Percentiles rank a stretch among this genome's conserved stretches.
Evolutionary conservation across 2,888 invertebrate species (phyloP).

Genomic region (Phanerotoma sp.): DNA sequence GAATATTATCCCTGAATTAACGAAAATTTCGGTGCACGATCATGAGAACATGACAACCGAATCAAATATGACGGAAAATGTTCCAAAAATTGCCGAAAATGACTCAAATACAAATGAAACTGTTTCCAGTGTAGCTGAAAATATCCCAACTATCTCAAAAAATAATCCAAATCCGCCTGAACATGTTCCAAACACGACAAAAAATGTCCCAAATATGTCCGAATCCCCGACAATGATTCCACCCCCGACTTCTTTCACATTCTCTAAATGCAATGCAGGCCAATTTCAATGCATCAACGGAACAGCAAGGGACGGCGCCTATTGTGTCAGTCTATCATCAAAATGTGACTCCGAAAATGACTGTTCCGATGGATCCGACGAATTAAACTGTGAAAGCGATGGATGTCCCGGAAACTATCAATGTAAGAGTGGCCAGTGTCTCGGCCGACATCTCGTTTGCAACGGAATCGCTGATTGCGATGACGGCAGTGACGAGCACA

Average conservation of each 20-base stretch:
- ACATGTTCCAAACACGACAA: no score
- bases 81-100: not conserved
- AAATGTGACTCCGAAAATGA: slow-evolving; percentile 64
- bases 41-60: not conserved
- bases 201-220: no score
- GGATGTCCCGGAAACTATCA: slow-evolving; percentile 65
- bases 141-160: slow-evolving; percentile 5
- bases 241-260: slow-evolving; percentile 36
- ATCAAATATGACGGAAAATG: slow-evolving; percentile 3
- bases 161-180: no score
- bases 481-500: slow-evolving; percentile 64
- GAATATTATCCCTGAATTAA: no score
- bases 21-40: no score
- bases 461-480: slow-evolving; percentile 66
- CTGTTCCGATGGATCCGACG: slow-evolving; percentile 67
- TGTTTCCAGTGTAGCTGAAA: not conserved
- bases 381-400: slow-evolving; percentile 61
- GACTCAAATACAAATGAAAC: not conserved
- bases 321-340: slow-evolving; percentile 60
- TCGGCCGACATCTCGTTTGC: slow-evolving; percentile 64
- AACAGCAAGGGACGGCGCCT: slow-evolving; percentile 63
- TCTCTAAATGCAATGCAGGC: slow-evolving; percentile 62
- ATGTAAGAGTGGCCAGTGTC: slow-evolving; percentile 63
- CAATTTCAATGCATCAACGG: slow-evolving; percentile 65
- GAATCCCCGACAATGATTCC: slow-evolving; percentile 13